Base-by-base conservation (phyloP, 1,140 invertebrate species). In the Drosophila cardini region DNA sequence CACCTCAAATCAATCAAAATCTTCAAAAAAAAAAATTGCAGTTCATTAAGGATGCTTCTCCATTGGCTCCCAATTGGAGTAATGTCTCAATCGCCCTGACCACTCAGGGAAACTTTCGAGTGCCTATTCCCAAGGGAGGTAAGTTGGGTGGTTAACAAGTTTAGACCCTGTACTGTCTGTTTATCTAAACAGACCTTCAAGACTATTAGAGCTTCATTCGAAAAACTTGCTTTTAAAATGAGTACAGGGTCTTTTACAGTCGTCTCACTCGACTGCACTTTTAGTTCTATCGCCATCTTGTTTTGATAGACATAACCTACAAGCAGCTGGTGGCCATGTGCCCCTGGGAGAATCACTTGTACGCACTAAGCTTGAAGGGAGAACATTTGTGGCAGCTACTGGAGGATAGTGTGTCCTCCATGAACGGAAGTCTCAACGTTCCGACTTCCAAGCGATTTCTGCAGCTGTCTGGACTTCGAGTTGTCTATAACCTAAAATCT, bases 311-410 rank as follows among this genome's bases (percentile, higher is more conserved):
- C 30, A 94, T 97, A 11, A 96, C 94, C 15, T 94, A 94, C n/a
- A 95, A 94, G 46, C 95, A 95, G 53, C 78, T 96, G 1, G 79
- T 96, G 8, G 94, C 94, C 64, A 93, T 94, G 5, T 92, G 94
- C n/a, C 96, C 96, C 2, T 97, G 96, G 80, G 94, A 95, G 76
- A 96, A 96, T 90, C 94, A 93, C n/a, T 93, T 96, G 34, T 94
- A 96, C 71, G 92, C 94, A 0, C 92, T 96, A 11, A 94, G 94
- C 45, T 77, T 96, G 18, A 92, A 89, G 9, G 96, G 96, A 0
- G 81, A 92, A n/a, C 91, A 94, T 72, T 78, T 97, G 10, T 79
- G 93, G 60, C 86, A 94, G 65, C 93, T 94, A 34, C 92, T 96
- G 10, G 95, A 96, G 80, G 93, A 94, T 78, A 93, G 93, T 4